Base-by-base conservation (phyloP, 2,888 invertebrate species). In the Macroteleia sp. region DNA sequence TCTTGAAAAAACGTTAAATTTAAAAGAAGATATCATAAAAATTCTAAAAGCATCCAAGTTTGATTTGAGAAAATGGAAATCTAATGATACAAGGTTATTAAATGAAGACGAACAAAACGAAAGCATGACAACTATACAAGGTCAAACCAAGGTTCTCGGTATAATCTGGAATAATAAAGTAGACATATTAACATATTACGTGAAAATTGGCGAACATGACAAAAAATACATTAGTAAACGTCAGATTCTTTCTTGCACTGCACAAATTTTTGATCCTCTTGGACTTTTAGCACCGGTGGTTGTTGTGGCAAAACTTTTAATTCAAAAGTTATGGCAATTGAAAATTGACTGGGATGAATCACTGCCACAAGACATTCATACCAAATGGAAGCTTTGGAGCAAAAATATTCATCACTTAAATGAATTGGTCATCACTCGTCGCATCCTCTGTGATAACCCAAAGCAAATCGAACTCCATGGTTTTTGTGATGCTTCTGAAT, bases 381-480 rank as follows among this genome's bases (percentile, higher is more conserved):
- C 42, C 1, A n/a, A 20, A 5, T 59, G 57, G 30, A 3, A 14
- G 2, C 3, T 28, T 1, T 59, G 42, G 30, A 42, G 34, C 5
- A 12, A 52, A 5, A 71, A 81, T 39, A 17, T 81, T 17, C 32
- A 30, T 6, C 6, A n/a, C 10, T 6, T 34, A 6, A 34, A 34
- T n/a, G 34, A 34, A 9, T 6, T 25, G 0, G 14, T 82, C 0
- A 75, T 79, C 39, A 25, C 80, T 3, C 25, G 81, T 1, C 5
- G 39, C 2, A 74, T 82, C 10, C 30, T 25, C 25, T 25, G 46
- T 2, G n/a, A 32, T 9, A 17, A 66, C 6, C 5, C 56, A 4
- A 16, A 4, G 1, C 20, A 54, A 0, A 59, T 80, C 2, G 52
- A 81, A 32, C 17, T 84, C 1, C 81, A 82, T 25, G 83, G 83